phyloP scores from a whole-genome alignment of 2,888 invertebrate species.

The Abrostola triplasia region DNA sequence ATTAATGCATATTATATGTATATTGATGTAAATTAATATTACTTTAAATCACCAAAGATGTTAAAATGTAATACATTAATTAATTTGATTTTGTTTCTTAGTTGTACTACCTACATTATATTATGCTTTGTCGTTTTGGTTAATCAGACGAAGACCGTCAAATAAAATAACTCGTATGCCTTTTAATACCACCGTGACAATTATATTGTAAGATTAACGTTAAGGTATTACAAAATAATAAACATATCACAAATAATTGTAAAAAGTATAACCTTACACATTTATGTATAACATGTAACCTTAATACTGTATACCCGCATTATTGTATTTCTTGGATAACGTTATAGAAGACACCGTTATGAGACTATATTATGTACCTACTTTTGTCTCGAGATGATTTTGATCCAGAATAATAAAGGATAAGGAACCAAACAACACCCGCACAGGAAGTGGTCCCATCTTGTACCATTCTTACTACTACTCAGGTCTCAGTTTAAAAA shows the following conservation, averaged over 20 bases:
- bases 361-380: background rate
- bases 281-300: conserved; percentile 48
- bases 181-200: conserved; percentile 58
- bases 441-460: too few species aligned
- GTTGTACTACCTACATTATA: conserved; percentile 3
- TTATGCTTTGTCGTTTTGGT: conserved; percentile 9
- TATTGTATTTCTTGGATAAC: conserved; percentile 31
- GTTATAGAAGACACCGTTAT: conserved; percentile 12
- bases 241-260: conserved; percentile 64
- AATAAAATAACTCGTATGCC: conserved; percentile 48
- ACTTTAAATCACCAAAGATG: conserved; percentile 50
- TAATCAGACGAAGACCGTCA: conserved; percentile 40
- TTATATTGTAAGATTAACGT: conserved; percentile 53
- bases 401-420: too few species aligned
- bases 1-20: conserved; percentile 2
- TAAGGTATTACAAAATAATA: conserved; percentile 58
- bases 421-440: too few species aligned
- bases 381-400: background rate
- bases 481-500: too few species aligned
- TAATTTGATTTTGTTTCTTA: conserved; percentile 11
- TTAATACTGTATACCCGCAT: conserved; percentile 49
- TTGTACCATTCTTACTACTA: too few species aligned
- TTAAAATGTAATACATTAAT: conserved; percentile 34
- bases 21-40: conserved; percentile 3
- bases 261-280: conserved; percentile 50